phyloP scores from a whole-genome alignment of 1,140 invertebrate genomes.

The Antheraea mylitta region DNA sequence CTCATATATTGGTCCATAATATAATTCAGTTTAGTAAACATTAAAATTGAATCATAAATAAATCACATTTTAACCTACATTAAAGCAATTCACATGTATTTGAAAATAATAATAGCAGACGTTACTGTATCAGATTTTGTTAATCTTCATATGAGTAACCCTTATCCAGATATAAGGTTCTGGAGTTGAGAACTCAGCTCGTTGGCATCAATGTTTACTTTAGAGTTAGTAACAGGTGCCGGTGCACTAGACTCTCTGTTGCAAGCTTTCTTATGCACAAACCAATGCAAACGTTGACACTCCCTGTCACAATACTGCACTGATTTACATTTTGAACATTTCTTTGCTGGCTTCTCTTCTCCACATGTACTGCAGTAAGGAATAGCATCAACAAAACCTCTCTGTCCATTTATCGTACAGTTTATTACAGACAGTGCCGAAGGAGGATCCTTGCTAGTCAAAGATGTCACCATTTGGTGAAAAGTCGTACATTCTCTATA shows the following conservation, averaged over 20 bases:
- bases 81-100: conserved; percentile 3
- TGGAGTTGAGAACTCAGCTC: conserved; percentile 73
- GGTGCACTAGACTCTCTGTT: conserved; percentile 77
- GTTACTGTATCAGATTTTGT: background rate
- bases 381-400: conserved; percentile 85
- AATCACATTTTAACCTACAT: background rate
- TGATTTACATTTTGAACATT: conserved; percentile 97
- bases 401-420: conserved; percentile 93
- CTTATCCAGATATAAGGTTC: conserved; percentile 58
- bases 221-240: conserved; percentile 41
- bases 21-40: background rate
- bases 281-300: conserved; percentile 98
- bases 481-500: conserved; percentile 92
- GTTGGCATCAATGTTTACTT: conserved; percentile 61
- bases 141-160: background rate
- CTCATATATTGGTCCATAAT: conserved; percentile 1
- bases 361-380: conserved; percentile 93
- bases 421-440: conserved; percentile 87
- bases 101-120: background rate
- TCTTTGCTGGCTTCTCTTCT: conserved; percentile 92
- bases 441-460: conserved; percentile 84
- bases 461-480: conserved; percentile 88
- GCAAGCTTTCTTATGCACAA: conserved; percentile 95
- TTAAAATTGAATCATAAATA: background rate
- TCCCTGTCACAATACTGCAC: conserved; percentile 96